Conservation (phyloP, 2,888 invertebrate genomes). For the Hylaea fasciaria region DNA sequence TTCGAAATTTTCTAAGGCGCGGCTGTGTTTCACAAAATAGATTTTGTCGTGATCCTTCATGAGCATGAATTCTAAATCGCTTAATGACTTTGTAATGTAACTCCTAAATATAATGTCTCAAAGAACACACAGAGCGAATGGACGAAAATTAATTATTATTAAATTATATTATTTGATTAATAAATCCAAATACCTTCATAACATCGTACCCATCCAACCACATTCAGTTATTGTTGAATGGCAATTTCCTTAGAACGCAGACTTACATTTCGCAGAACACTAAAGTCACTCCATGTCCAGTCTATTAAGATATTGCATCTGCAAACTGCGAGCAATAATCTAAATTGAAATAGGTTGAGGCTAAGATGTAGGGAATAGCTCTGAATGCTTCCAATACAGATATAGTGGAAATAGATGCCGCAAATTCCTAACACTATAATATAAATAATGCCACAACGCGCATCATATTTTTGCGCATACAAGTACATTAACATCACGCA, state of each 20-base stretch:
- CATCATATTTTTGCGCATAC: too few relatives aligned
- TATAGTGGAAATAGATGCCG: too few relatives aligned
- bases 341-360: conserved; percentile 79
- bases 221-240: conserved; percentile 3
- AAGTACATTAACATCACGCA: too few relatives aligned
- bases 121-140: too few relatives aligned
- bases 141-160: too few relatives aligned
- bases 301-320: conserved; percentile 64
- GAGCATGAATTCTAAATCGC: not conserved
- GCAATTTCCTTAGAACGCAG: conserved; percentile 3
- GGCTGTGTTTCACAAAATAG: not conserved
- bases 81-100: too few relatives aligned
- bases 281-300: conserved; percentile 30
- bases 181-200: too few relatives aligned
- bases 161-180: too few relatives aligned
- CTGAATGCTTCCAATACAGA: conserved; percentile 44
- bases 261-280: conserved; percentile 13
- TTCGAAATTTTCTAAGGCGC: not conserved
- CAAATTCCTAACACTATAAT: too few relatives aligned
- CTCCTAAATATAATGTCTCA: too few relatives aligned
- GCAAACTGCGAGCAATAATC: conserved; percentile 66
- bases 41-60: not conserved
- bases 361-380: conserved; percentile 54
- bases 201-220: not conserved
- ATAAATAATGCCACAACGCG: too few relatives aligned